phyloP scores from a whole-genome alignment of 2,888 invertebrate genomes.

The Odontothrips loti region DNA sequence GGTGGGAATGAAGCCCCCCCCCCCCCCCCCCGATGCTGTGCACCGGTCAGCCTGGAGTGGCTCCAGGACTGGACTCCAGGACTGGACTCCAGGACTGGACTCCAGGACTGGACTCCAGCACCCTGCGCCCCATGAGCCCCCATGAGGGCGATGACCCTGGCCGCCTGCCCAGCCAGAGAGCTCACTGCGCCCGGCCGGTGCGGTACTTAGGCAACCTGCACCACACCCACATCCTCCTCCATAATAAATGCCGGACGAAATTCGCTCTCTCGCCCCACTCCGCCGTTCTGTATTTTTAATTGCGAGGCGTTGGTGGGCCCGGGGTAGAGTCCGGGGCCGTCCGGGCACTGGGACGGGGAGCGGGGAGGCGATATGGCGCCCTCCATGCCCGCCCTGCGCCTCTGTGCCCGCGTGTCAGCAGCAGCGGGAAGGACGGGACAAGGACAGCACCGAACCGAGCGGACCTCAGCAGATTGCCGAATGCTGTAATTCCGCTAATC shows the following conservation, averaged over 20 bases:
- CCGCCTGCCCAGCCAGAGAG: too few relatives aligned
- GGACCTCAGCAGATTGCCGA: constrained; percentile 4
- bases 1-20: too few relatives aligned
- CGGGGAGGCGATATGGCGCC: neutral
- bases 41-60: neutral
- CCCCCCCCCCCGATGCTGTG: too few relatives aligned
- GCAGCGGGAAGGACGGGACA: neutral
- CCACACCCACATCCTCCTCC: neutral
- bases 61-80: too few relatives aligned
- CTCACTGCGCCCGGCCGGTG: neutral
- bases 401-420: neutral
- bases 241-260: constrained; percentile 3
- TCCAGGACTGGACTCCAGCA: neutral
- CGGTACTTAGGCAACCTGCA: neutral
- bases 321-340: too few relatives aligned
- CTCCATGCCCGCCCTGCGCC: neutral
- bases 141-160: too few relatives aligned
- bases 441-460: neutral
- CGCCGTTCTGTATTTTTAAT: neutral
- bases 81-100: too few relatives aligned
- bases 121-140: too few relatives aligned
- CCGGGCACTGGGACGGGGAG: too few relatives aligned
- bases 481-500: constrained; percentile 20
- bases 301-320: too few relatives aligned
- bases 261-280: neutral